phyloP scores from a whole-genome alignment of 92 coral and sea anemone species.

The Actinernus sp. region DNA sequence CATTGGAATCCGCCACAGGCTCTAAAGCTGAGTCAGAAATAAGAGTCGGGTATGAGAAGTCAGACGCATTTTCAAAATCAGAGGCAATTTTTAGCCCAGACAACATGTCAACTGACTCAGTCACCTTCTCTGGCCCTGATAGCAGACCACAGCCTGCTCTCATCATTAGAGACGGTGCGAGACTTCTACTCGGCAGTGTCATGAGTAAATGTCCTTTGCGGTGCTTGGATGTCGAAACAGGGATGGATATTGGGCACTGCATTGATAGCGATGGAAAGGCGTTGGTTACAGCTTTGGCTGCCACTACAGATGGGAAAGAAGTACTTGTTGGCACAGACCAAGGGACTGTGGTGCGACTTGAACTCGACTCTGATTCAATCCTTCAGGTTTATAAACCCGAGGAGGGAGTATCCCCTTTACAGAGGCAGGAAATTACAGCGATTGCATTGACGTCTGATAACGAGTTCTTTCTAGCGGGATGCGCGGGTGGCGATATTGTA shows the following conservation, averaged over 20 bases:
- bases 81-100: neutral
- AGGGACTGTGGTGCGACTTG: constrained; percentile 39
- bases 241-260: constrained; percentile 25
- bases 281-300: constrained; percentile 36
- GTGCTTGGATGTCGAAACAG: constrained; percentile 43
- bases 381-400: constrained; percentile 15
- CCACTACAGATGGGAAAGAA: constrained; percentile 15
- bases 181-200: constrained; percentile 33
- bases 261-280: constrained; percentile 28
- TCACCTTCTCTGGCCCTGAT: constrained; percentile 59
- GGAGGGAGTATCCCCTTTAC: too few relatives aligned
- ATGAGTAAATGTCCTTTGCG: constrained; percentile 14
- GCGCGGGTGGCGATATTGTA: constrained; percentile 4
- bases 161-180: constrained; percentile 22
- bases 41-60: neutral
- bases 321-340: constrained; percentile 47
- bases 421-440: constrained; percentile 18
- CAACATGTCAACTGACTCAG: neutral
- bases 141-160: constrained; percentile 40
- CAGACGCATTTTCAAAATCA: neutral
- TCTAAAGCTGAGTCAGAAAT: neutral
- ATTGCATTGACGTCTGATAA: constrained; percentile 34
- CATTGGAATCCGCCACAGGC: neutral
- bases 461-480: constrained; percentile 37
- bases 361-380: constrained; percentile 42